Base-by-base conservation (phyloP, 1,140 invertebrate species). In the Platyscapa corneri region DNA sequence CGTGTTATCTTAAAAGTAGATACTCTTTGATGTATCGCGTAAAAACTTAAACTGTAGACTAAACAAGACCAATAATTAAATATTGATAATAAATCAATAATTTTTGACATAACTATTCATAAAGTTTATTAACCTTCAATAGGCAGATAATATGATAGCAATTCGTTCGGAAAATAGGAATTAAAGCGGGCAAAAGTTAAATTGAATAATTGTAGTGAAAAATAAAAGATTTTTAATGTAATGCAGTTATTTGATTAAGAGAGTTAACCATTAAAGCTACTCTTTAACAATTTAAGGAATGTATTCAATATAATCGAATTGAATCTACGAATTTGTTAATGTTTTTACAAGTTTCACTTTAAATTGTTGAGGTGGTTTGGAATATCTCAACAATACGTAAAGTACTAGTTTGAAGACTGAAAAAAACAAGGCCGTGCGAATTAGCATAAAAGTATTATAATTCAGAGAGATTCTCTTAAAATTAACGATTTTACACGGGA, bases 21-120 rank as follows among this genome's bases (percentile, higher is more conserved):
- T 60, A 27, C 10, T 60, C 1, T 5, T 27, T 60, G 14, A 18
- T 49, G 27, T 79, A 65, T 79, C 37, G n/a, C 64, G 14, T 3
- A 46, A 46, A 12, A 64, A 79, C 1, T 70, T 30, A 46, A 49
- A 18, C 30, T 16, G 70, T 39, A 82, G 70, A 72, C 67, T 82
- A 82, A 74, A 82, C 64, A 74, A 82, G 12, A 34, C 46, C n/a
- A 82, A 56, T 46, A 74, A 74, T 74, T 37, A 72, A 60, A 27
- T 60, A 27, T 34, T 20, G 34, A 37, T 70, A 37, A 34, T 70
- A 70, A 34, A 34, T 70, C 34, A 60, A 60, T 60, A 60, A 78
- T 34, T 12, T 32, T 60, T 60, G 20, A 60, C 6, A 60, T 60
- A 60, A 23, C 23, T 60, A 60, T 60, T 53, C 49, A 53, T 53